Percentiles rank a stretch among this genome's conserved stretches.
Evolutionary conservation across 1,140 invertebrate genomes (phyloP).

Genomic region (Diprion similis): DNA sequence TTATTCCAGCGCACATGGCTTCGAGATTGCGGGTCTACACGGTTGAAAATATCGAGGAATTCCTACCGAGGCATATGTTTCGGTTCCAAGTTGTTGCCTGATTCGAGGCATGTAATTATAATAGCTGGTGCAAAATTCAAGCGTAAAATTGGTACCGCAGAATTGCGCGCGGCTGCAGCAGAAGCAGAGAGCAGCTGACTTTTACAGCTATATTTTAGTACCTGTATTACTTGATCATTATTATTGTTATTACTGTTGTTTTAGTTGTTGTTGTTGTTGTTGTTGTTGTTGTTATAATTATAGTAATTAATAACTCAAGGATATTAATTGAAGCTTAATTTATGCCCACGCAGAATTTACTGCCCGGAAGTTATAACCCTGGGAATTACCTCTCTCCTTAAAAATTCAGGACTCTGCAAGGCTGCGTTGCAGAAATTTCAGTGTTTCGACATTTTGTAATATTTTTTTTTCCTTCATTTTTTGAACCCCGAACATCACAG

Average conservation of each 20-base stretch:
- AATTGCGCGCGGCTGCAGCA: neutral
- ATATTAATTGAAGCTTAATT: conserved; percentile 2
- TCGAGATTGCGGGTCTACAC: no score
- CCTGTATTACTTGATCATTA: neutral
- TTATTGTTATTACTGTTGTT: neutral
- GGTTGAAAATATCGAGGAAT: neutral
- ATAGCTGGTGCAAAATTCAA: neutral
- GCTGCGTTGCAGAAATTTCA: no score
- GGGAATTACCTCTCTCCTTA: no score
- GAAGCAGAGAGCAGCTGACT: neutral
- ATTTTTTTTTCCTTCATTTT: no score
- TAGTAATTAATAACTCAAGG: neutral
- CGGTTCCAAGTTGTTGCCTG: neutral
- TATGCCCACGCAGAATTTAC: neutral
- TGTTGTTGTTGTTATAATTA: neutral
- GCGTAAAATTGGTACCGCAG: neutral
- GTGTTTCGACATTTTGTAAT: no score
- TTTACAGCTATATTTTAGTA: conserved; percentile 3
- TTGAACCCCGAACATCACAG: no score
- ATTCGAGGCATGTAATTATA: conserved; percentile 3
- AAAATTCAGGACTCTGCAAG: no score
- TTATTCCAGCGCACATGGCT: no score
- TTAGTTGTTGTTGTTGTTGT: neutral
- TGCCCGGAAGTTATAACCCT: no score
- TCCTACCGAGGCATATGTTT: neutral